Evolutionary conservation across 2,888 invertebrate genomes (phyloP).

Genomic region (Zonitis immaculata): DNA sequence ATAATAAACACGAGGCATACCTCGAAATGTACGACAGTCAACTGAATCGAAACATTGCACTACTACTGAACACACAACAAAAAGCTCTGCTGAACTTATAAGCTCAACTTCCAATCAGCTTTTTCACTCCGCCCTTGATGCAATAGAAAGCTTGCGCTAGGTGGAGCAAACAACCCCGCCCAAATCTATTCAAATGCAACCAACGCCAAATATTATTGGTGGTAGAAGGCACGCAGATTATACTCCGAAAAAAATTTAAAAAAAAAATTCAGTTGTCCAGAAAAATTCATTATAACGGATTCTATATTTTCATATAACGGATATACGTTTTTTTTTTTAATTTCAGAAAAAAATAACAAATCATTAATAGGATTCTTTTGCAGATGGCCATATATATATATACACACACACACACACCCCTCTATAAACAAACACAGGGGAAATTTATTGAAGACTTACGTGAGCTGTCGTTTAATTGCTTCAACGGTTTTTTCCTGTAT

Average conservation of each 20-base stretch:
- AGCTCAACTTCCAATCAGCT: conserved; percentile 36
- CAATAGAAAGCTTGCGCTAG: conserved; percentile 38
- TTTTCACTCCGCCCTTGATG: conserved; percentile 37
- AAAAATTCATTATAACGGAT: conserved; percentile 34
- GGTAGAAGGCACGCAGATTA: too few species aligned
- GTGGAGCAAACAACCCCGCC: conserved; percentile 32
- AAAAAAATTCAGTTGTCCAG: conserved; percentile 36
- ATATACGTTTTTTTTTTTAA: conserved; percentile 28
- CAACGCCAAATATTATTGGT: conserved; percentile 33
- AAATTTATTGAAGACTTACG: conserved; percentile 28
- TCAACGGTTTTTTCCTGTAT: conserved; percentile 9
- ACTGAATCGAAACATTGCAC: conserved; percentile 21
- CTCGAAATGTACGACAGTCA: conserved; percentile 34
- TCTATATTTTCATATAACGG: conserved; percentile 33
- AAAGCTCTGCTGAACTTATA: conserved; percentile 8
- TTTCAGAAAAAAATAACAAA: conserved; percentile 33
- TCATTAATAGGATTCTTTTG: conserved; percentile 40
- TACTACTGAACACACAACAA: conserved; percentile 11
- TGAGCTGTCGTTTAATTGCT: conserved; percentile 32
- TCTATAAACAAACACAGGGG: conserved; percentile 26
- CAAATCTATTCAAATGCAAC: background rate
- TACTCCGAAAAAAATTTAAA: too few species aligned
- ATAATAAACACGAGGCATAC: conserved; percentile 46
- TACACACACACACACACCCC: too few species aligned
- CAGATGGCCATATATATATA: conserved; percentile 41